A percentile compares a stretch with the other conserved stretches of the same genome.
Evolutionary conservation across 2,888 invertebrate genomes (phyloP).

Genomic region (Isotomurus palustris): DNA sequence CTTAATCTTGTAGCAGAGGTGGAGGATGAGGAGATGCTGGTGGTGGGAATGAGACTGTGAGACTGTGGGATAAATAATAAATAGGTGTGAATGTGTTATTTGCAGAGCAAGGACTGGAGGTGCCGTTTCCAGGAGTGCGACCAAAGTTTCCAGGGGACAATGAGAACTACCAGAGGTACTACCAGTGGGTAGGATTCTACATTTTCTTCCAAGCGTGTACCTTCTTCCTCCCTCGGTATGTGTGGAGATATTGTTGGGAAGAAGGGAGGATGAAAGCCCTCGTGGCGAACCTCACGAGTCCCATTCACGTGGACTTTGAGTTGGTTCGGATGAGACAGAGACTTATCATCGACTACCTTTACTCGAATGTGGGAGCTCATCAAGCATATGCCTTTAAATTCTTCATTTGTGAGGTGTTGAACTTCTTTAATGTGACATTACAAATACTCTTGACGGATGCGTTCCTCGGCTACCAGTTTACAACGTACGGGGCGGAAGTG

Average conservation of each 20-base stretch:
- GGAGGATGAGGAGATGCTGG: too few relatives aligned
- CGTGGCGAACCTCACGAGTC: slow-evolving; percentile 33
- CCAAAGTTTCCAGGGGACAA: slow-evolving; percentile 29
- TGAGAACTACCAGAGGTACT: slow-evolving; percentile 37
- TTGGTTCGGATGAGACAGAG: slow-evolving; percentile 29
- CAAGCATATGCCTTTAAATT: slow-evolving; percentile 38
- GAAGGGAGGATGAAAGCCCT: slow-evolving; percentile 35
- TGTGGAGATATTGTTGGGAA: slow-evolving; percentile 38
- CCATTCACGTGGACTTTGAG: slow-evolving; percentile 32
- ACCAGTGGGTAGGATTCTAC: slow-evolving; percentile 38
- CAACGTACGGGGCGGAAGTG: slow-evolving; percentile 36
- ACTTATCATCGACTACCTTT: slow-evolving; percentile 34
- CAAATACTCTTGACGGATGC: slow-evolving; percentile 36
- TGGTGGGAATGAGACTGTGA: neutral
- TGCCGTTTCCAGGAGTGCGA: slow-evolving; percentile 30
- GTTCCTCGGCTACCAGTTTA: slow-evolving; percentile 36
- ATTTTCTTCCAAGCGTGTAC: slow-evolving; percentile 38
- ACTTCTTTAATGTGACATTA: slow-evolving; percentile 34
- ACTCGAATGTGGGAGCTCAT: slow-evolving; percentile 34
- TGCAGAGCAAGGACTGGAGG: slow-evolving; percentile 20
- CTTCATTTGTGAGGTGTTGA: slow-evolving; percentile 36
- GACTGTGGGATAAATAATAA: neutral
- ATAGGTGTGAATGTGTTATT: neutral
- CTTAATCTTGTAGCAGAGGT: too few relatives aligned
- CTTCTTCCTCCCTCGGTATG: slow-evolving; percentile 35